Base-by-base conservation (phyloP, 2,797 vertebrate genomes). In the Channallabes apus region DNA sequence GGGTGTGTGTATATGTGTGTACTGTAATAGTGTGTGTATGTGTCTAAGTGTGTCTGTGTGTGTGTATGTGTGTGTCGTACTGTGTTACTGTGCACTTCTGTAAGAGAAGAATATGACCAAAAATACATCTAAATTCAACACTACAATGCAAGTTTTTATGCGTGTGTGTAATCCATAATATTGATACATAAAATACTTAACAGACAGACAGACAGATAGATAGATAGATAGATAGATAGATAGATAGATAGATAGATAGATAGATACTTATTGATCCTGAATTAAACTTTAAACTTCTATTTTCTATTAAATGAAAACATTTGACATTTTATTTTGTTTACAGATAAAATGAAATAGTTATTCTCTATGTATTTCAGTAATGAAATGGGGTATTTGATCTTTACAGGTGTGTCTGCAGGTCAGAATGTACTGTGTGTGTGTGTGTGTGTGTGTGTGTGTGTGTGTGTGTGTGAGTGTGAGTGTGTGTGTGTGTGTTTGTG, bases 391-490 rank as follows among this genome's bases (percentile, higher is more conserved):
- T 27, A 62, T 80, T 27, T 80, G 29, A n/a, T 35, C 15, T 11
- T 22, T 41, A 18, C 77, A 79, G 32, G 76, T 76, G 73, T 29
- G 1, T 58, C 2, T 77, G 27, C 54, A 61, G 56, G 56, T 59
- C 56, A 59, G 38, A 22, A 17, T 71, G 46, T 84, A 15, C 6
- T 76, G 20, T n/a, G 3, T 73, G 59, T 85, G 73, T 81, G 75
- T 82, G 84, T 59, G 61, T 32, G 51, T 17, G 22, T 80, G 64
- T 80, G 59, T 65, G 61, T 71, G 78, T 80, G 54, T 65, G n/a
- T 84, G 62, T 72, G n/a, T n/a, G n/a, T n/a, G n/a, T n/a, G n/a
- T n/a, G n/a, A n/a, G n/a, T n/a, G n/a, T n/a, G n/a, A n/a, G n/a
- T n/a, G n/a, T n/a, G n/a, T n/a, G n/a, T n/a, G n/a, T n/a, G n/a